Evolutionary conservation across 2,797 vertebrate genomes (phyloP).

Genomic region (Hirundo rustica): DNA sequence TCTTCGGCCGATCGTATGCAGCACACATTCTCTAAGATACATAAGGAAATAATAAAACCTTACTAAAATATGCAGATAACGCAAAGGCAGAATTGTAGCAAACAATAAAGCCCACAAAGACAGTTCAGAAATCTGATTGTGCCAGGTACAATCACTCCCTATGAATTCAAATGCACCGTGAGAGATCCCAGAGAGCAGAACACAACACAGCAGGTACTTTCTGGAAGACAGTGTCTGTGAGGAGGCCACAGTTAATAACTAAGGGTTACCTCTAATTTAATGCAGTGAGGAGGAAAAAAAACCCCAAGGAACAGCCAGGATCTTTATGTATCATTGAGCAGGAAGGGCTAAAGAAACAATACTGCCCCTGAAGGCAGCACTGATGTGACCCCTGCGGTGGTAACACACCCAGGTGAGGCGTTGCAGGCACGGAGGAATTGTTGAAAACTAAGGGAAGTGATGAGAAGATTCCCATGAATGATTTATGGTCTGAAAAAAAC

Average conservation of each 20-base stretch:
- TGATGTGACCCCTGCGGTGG: neutral
- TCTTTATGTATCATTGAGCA: neutral
- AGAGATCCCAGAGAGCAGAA: neutral
- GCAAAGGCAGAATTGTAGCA: neutral
- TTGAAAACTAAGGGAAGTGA: neutral
- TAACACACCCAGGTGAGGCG: neutral
- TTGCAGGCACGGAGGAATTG: neutral
- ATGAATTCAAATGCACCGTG: neutral
- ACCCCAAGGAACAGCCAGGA: neutral
- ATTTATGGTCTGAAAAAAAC: neutral
- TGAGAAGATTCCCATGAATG: neutral
- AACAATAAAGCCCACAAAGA: conserved; percentile 14
- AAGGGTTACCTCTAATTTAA: neutral
- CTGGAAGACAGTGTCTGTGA: neutral
- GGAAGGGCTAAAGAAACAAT: neutral
- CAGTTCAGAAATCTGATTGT: conserved; percentile 8
- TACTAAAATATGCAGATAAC: conserved; percentile 29
- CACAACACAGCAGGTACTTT: neutral
- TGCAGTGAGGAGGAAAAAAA: neutral
- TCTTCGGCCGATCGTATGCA: neutral
- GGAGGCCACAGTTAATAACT: neutral
- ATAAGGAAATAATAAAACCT: conserved; percentile 21
- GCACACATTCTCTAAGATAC: neutral
- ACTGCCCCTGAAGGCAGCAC: neutral
- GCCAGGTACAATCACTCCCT: neutral